Conservation (phyloP, 1,140 invertebrate species). For the Archegozetes longisetosus region DNA sequence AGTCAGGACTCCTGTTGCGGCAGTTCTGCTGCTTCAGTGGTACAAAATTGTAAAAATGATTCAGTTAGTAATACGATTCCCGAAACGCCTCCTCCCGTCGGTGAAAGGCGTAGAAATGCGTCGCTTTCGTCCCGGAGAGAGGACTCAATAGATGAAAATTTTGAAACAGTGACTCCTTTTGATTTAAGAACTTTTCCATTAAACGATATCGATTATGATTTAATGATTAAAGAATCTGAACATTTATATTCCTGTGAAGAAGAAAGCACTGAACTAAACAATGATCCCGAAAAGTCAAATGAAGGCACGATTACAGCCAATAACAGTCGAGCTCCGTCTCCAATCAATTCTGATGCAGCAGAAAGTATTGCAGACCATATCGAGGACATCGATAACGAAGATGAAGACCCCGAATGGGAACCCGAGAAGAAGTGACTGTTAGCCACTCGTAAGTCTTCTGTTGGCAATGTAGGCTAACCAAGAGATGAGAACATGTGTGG, state of each 20-base stretch:
- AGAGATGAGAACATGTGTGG: not conserved
- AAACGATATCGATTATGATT: conserved; percentile 45
- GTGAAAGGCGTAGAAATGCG: conserved; percentile 5
- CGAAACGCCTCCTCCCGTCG: conserved; percentile 4
- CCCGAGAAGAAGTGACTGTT: too few species aligned
- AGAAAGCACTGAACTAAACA: not conserved
- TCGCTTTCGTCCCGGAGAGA: conserved; percentile 16
- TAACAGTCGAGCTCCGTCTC: not conserved
- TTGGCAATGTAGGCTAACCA: too few species aligned
- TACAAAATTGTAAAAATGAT: not conserved
- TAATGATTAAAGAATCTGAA: conserved; percentile 41
- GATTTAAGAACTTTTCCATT: conserved; percentile 55
- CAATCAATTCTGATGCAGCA: not conserved
- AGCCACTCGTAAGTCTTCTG: too few species aligned
- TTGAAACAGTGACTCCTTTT: conserved; percentile 39
- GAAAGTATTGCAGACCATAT: not conserved
- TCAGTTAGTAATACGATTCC: conserved; percentile 25
- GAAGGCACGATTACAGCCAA: not conserved
- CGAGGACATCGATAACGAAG: not conserved
- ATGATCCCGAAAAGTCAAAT: not conserved
- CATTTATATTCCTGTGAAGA: not conserved
- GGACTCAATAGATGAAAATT: conserved; percentile 11
- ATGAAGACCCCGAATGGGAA: conserved; percentile 8
- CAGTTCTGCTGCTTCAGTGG: conserved; percentile 21
- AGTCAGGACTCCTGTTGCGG: conserved; percentile 36